Base-by-base conservation (phyloP, 2,113 vertebrate species). In the Psettodes erumei region DNA sequence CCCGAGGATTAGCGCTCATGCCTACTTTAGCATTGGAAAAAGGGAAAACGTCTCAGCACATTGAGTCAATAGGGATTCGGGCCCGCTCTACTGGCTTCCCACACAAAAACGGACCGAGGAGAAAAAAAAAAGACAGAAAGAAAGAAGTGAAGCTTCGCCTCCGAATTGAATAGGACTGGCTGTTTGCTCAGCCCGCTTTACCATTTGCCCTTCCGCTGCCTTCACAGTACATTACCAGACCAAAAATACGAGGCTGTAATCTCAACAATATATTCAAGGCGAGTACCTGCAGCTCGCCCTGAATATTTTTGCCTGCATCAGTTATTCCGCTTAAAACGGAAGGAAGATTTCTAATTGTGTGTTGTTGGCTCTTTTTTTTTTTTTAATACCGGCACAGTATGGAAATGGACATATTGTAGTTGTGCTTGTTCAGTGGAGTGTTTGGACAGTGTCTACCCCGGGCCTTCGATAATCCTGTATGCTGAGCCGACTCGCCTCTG, bases 1-100 rank as follows among this genome's bases (percentile, higher is more conserved):
- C 89, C 77, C 68, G 50, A 86, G 93, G 93, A 95, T 95, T 94
- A 94, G 90, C 60, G 67, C 88, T 90, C 89, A 92, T 93, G 92
- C 90, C 89, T 95, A 77, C 90, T 93, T 93, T 92, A 92, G 90
- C 90, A 87, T 64, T 79, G 71, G 91, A 84, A 88, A 91, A 90
- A 89, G 86, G 86, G 81, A 89, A 90, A 92, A 81, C n/a, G 82
- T 89, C 90, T 90, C 79, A 79, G 86, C 73, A 59, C 79, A 90
- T 84, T 71, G 83, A 87, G 85, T 91, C 89, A 86, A 85, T 89
- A 77, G 86, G 75, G 88, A 88, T 81, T 90, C 85, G 71, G 69
- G 76, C 71, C 62, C 71, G 75, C 84, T 85, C 71, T 38, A 19
- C 74, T 64, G 75, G 78, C 77, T 89, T 88, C 81, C 88, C 85